Conservation (phyloP, 2,113 vertebrate genomes). For the Tor tambroides region DNA sequence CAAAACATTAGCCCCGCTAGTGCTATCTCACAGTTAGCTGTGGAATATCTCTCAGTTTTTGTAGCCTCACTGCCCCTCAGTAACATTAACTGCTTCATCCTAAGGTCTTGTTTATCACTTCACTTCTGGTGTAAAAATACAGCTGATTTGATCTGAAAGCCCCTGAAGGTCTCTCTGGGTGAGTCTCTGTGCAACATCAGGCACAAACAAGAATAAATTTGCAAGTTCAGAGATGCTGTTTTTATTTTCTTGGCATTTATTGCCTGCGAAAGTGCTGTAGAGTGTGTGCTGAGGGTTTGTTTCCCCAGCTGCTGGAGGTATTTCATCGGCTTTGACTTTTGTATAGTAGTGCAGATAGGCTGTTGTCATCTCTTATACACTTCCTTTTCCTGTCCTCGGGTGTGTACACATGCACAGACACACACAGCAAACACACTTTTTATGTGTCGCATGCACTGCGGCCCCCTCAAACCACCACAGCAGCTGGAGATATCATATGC, state of each 20-base stretch:
- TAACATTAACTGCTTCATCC: constrained; percentile 23
- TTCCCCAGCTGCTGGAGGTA: constrained; percentile 23
- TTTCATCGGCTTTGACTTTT: constrained; percentile 22
- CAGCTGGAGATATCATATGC: neutral
- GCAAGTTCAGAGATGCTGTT: neutral
- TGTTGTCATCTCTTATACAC: constrained; percentile 36
- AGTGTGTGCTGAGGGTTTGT: constrained; percentile 5
- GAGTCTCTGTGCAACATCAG: constrained; percentile 26
- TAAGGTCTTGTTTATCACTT: constrained; percentile 11
- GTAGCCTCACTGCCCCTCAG: constrained; percentile 8
- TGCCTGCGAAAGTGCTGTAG: neutral
- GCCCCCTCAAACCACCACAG: neutral
- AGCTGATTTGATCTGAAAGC: constrained; percentile 5
- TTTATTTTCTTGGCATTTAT: constrained; percentile 7
- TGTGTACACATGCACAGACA: constrained; percentile 5
- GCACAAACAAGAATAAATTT: constrained; percentile 22
- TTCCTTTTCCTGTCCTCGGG: constrained; percentile 55
- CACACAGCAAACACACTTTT: constrained; percentile 15
- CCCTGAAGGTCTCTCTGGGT: neutral
- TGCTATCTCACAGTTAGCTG: neutral
- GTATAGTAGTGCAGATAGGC: constrained; percentile 36
- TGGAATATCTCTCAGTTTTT: neutral
- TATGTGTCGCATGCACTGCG: neutral
- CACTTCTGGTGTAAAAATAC: constrained; percentile 3
- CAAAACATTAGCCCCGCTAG: neutral